Evolutionary conservation across 2,888 invertebrate species (phyloP), one percentile per base, ranked within the genome.

Genomic region (Himalopsyche japonica): DNA sequence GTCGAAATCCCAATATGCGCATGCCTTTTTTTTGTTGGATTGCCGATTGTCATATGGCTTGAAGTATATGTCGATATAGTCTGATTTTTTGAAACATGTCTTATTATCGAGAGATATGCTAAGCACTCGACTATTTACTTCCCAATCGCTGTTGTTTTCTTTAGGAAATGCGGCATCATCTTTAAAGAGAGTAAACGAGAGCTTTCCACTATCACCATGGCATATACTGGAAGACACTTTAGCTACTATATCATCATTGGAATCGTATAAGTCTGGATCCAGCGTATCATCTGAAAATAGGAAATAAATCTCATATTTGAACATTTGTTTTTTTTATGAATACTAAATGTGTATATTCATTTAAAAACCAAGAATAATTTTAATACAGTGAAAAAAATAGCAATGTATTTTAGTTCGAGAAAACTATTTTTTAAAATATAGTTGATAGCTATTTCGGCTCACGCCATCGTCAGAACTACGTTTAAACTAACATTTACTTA

Each of bases 1-100:
- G 70, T 70, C 27, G 88, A 93, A 93, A 80, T 93, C 90, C 94
- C 94, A 94, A 89, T 90, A 94, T 0, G 91, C 94, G 87, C 94
- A 94, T 1, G 90, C 87, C 4, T 91, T 89, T 24, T 89, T 90
- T 85, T 89, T 88, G 24, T 27, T 24, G 12, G 64, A 49, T 15
- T 70, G 64, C 43, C 20, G 77, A 20, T 0, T 15, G 7, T 64
- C 87, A n/a, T 90, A 85, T 0, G 92, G 91, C 83, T 88, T 89
- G 83, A 92, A 89, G 88, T 92, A 90, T 88, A 93, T 90, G 89
- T 90, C 89, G 89, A 91, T 88, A 83, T 91, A 88, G 90, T 88
- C 6, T 88, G 88, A 83, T 84, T 88, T 76, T 88, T 87, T 76
- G 90, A 87, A 87, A 89, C 89, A 27, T 84, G 88, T 3, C 88